phyloP scores from a whole-genome alignment of 2,888 invertebrate species.

The Hirtodrosophila cameraria region DNA sequence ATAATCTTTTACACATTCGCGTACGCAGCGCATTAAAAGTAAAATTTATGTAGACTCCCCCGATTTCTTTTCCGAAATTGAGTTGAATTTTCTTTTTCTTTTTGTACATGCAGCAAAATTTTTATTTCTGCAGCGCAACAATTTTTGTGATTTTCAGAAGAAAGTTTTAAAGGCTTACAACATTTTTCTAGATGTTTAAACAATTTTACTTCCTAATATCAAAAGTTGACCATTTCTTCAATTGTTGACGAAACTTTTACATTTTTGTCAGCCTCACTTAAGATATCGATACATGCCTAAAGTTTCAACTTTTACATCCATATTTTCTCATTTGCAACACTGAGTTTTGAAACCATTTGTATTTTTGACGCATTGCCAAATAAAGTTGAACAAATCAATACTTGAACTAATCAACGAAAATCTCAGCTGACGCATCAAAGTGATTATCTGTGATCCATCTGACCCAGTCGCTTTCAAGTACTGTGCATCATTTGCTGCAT shows the following conservation, averaged over 20 bases:
- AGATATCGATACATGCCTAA: no score
- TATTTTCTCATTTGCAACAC: no score
- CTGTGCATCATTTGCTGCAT: slow-evolving; percentile 63
- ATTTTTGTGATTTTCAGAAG: slow-evolving; percentile 22
- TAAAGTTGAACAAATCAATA: no score
- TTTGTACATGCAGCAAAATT: slow-evolving; percentile 40
- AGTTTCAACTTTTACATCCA: no score
- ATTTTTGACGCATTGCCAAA: no score
- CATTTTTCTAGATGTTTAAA: slow-evolving; percentile 7
- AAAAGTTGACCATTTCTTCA: no score
- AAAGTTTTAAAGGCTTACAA: slow-evolving; percentile 13
- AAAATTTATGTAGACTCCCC: slow-evolving; percentile 69
- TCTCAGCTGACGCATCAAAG: slow-evolving; percentile 51
- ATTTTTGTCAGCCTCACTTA: no score
- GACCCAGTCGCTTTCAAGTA: slow-evolving; percentile 20
- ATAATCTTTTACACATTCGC: slow-evolving; percentile 81
- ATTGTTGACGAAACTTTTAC: no score
- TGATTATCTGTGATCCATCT: slow-evolving; percentile 48
- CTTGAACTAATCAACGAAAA: slow-evolving; percentile 29
- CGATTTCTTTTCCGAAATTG: slow-evolving; percentile 2
- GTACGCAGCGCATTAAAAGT: slow-evolving; percentile 78
- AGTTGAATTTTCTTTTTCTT: slow-evolving; percentile 15
- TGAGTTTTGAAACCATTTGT: no score
- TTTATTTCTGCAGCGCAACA: slow-evolving; percentile 34
- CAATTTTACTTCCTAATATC: no score